phyloP scores from a whole-genome alignment of 2,113 vertebrate species.

The Calonectris borealis region DNA sequence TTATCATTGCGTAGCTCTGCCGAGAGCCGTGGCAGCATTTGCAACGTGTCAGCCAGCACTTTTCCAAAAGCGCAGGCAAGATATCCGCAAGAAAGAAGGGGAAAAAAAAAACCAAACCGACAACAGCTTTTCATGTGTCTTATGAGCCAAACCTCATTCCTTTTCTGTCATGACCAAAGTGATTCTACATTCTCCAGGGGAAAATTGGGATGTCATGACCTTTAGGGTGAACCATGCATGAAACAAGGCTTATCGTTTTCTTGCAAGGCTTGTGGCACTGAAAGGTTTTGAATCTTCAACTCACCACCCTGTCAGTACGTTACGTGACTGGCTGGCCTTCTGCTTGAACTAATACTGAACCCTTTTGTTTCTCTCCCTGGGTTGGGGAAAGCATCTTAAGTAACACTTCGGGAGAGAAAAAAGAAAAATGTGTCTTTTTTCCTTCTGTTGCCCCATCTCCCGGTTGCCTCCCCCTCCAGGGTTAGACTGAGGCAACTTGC shows the following conservation, averaged over 20 bases:
- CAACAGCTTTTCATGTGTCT: not conserved
- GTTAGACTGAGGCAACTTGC: not conserved
- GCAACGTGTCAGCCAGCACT: not conserved
- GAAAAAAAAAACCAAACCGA: rapidly evolving
- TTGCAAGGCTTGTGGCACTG: not conserved
- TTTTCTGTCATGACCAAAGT: not conserved
- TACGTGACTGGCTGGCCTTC: not conserved
- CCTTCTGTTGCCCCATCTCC: not conserved
- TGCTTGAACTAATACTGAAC: not conserved
- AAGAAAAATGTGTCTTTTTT: not conserved
- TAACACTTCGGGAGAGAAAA: not conserved
- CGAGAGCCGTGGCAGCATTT: not conserved
- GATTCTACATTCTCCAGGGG: not conserved
- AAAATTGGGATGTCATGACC: not conserved
- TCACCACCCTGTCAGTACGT: not conserved
- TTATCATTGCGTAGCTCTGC: not conserved
- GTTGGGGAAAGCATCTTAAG: not conserved
- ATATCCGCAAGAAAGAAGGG: not conserved
- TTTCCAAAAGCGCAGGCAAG: not conserved
- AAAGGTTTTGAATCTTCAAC: not conserved
- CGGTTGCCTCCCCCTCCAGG: not conserved
- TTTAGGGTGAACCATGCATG: not conserved
- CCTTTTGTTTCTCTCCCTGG: not conserved
- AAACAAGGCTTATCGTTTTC: not conserved
- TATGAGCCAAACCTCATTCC: not conserved